Evolutionary conservation across 2,888 invertebrate species (phyloP), one percentile per base, ranked within the genome.

Genomic region (Tortricodes alternella): DNA sequence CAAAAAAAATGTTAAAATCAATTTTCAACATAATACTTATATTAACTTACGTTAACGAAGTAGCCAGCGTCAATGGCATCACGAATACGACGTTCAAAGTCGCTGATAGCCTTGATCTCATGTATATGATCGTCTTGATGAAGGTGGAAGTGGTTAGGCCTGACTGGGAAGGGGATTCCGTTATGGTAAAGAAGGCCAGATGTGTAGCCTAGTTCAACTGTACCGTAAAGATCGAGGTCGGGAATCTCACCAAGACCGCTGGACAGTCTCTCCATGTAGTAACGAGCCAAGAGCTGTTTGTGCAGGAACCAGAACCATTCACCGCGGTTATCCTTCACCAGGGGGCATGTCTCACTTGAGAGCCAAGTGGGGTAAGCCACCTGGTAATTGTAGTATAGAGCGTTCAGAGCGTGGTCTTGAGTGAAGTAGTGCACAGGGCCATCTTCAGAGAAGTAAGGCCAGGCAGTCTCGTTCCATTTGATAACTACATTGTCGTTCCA

Each of bases 191-290:
- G 80, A 61, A 95, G 82, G 57, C 93, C 92, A 43, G 95, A 92
- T 44, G 92, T 89, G 80, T 92, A 95, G 7, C 94, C 94, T 59
- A 92, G 84, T 62, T 92, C 76, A 44, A 94, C 82, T 44, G 90
- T 15, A 39, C 79, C 74, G 59, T 91, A 83, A 70, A 90, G 90
- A 21, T 92, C 87, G 58, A 94, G 87, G 7, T 91, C 86, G 21
- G 92, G 87, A 61, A 95, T 93, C 61, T 94, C 93, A n/a, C 93
- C 93, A 44, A 94, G 87, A 59, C 93, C 93, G 71, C 94, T 93
- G 7, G 94, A 93, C 52, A 95, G 83, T 76, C 96, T 93, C 76
- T 96, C 95, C 84, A 95, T 89, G 73, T 95, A 94, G 81, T 95
- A 96, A 63, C 94, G 93, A 59, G 94, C 92, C 62, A 95, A 67